Base-by-base conservation (phyloP, 2,888 invertebrate genomes). In the Sepiola atlantica region DNA sequence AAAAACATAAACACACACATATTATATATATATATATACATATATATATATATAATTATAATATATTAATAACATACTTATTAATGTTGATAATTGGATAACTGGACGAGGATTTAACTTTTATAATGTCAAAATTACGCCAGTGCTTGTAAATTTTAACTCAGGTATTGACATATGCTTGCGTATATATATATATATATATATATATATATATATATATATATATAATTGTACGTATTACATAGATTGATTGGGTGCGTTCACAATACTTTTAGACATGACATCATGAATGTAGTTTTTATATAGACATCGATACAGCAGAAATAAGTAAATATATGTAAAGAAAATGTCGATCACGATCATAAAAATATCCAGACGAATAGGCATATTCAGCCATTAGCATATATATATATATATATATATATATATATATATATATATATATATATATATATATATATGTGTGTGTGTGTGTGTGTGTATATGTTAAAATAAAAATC, bases 21-120 rank as follows among this genome's bases (percentile, higher is more conserved):
- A 14, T 32, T n/a, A 77, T 77, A n/a, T 77, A 32, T 77, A 32
- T 77, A 32, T 77, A n/a, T 77, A n/a, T 77, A n/a, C n/a, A n/a
- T 61, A 61, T 61, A 61, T 61, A 61, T 61, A 24, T 77, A 77
- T 77, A 77, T 77, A 77, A n/a, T n/a, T 77, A 77, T 77, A 77
- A 77, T 77, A 77, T 77, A 77, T 77, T n/a, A 14, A n/a, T 77
- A 12, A 14, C n/a, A 14, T 77, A 16, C 16, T 8, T 77, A 3
- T 77, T 21, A 0, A 24, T 28, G 61, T 24, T 24, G 4, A 10
- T 61, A 6, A 24, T 20, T n/a, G 16, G 4, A 77, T 14, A 32
- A 14, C 1, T n/a, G n/a, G 12, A 61, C 77, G n/a, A n/a, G 18
- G 14, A 16, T 32, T 16, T 21, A n/a, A n/a, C n/a, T 21, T 61